Conservation (phyloP, 2,797 vertebrate species). For the Melanotaenia maccullochi region DNA sequence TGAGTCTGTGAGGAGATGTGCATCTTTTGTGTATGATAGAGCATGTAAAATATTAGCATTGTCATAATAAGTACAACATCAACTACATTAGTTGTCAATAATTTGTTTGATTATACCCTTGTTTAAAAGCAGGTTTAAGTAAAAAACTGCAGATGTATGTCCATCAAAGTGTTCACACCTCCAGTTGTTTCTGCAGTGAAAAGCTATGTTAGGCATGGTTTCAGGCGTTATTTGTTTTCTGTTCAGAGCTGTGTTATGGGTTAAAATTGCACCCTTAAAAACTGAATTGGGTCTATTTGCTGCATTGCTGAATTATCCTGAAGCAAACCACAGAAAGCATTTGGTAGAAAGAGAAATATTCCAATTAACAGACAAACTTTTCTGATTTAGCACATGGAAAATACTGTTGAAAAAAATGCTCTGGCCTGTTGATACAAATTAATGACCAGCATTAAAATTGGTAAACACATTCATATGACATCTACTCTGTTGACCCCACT, state of each 20-base stretch:
- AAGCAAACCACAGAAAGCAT: constrained; percentile 39
- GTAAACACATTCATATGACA: not conserved
- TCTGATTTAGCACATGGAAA: constrained; percentile 42
- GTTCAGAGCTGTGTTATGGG: constrained; percentile 65
- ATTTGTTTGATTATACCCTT: not conserved
- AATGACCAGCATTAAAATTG: no score
- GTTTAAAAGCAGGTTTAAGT: not conserved
- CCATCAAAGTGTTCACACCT: not conserved
- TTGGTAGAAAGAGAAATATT: constrained; percentile 40
- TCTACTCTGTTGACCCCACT: not conserved
- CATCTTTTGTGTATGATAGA: constrained; percentile 13
- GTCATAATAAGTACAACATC: not conserved
- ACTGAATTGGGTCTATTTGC: constrained; percentile 77
- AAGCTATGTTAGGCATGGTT: constrained; percentile 52
- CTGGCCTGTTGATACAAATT: not conserved
- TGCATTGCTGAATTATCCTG: constrained; percentile 65
- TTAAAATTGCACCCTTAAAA: constrained; percentile 79
- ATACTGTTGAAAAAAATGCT: constrained; percentile 11
- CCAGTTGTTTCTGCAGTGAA: constrained; percentile 33
- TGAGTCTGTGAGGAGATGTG: constrained; percentile 24
- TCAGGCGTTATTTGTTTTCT: constrained; percentile 71
- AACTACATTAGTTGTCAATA: not conserved
- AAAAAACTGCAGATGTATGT: not conserved
- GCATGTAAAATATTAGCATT: not conserved
- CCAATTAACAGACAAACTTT: constrained; percentile 53